A percentile compares a stretch with the other conserved stretches of the same genome.
These are phyloP conservation scores for Seira ritae DNA, from an alignment of 2,888 invertebrate species.

Conservation along the genomic window DNA sequence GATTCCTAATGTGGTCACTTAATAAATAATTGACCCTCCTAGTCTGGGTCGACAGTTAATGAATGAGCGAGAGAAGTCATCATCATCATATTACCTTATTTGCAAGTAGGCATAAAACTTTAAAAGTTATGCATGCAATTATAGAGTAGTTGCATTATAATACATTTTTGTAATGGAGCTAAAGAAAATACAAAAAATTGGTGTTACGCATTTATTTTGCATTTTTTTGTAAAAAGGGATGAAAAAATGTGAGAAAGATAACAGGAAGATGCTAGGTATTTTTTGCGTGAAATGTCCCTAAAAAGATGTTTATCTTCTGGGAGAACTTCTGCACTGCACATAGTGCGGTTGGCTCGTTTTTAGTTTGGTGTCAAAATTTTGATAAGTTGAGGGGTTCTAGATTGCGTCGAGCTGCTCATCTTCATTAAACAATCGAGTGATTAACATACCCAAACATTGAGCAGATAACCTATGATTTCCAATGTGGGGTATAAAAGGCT, in stretches of 20 bases:
- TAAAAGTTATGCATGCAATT: not conserved
- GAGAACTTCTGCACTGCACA: too few relatives aligned
- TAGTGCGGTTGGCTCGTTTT: too few relatives aligned
- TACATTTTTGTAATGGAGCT: too few relatives aligned
- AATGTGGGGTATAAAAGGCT: slow-evolving; percentile 49
- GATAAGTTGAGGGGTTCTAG: too few relatives aligned
- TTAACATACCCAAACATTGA: slow-evolving; percentile 14
- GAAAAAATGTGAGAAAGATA: slow-evolving; percentile 18
- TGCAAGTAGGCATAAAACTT: slow-evolving; percentile 5
- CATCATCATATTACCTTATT: slow-evolving; percentile 15
- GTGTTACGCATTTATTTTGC: slow-evolving; percentile 13
- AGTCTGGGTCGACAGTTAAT: slow-evolving; percentile 55
- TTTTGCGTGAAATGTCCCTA: too few relatives aligned
- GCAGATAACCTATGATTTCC: too few relatives aligned
- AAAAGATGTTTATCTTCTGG: too few relatives aligned
- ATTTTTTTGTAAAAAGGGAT: slow-evolving; percentile 26
- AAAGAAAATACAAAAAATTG: too few relatives aligned
- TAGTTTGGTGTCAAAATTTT: too few relatives aligned
- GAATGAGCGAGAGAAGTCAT: slow-evolving; percentile 36
- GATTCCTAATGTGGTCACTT: slow-evolving; percentile 34
- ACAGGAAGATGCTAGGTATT: slow-evolving; percentile 46
- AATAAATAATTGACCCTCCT: slow-evolving; percentile 58
- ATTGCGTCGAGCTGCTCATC: slow-evolving; percentile 25
- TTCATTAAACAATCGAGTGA: slow-evolving; percentile 24
- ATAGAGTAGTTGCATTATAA: not conserved